These are phyloP conservation scores for Drosophila aldrichi DNA, from an alignment of 2,888 invertebrate genomes.

Conservation along the genomic window DNA sequence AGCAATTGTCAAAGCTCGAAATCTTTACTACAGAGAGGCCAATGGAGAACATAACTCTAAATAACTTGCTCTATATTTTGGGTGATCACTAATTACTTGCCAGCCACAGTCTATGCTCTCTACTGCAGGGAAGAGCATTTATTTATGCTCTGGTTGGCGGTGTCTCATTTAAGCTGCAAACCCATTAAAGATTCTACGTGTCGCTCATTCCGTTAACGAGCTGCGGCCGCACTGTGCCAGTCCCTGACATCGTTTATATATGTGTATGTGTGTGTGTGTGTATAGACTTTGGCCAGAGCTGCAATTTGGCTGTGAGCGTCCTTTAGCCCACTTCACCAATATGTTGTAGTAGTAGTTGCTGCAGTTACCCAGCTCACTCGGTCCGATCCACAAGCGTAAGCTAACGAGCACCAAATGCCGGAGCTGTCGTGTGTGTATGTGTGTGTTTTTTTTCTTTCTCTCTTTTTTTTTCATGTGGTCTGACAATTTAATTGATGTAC, in stretches of 20 bases:
- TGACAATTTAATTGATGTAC: slow-evolving; percentile 78
- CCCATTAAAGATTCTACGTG: slow-evolving; percentile 50
- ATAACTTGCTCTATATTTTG: slow-evolving; percentile 1
- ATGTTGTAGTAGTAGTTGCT: neutral
- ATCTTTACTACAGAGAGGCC: neutral
- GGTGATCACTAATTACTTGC: neutral
- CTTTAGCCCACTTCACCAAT: slow-evolving; percentile 53
- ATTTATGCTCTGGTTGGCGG: slow-evolving; percentile 18
- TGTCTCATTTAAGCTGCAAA: slow-evolving; percentile 29
- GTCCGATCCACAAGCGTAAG: slow-evolving; percentile 28
- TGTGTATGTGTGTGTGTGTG: slow-evolving; percentile 6
- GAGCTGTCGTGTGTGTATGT: slow-evolving; percentile 23
- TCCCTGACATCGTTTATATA: slow-evolving; percentile 62
- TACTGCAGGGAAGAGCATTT: neutral
- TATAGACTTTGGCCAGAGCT: slow-evolving; percentile 34
- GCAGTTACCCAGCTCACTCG: neutral
- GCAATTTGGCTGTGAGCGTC: slow-evolving; percentile 62
- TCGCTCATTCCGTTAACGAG: slow-evolving; percentile 56
- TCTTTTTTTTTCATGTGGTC: slow-evolving; percentile 40
- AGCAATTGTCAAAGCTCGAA: neutral
- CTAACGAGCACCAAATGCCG: slow-evolving; percentile 71
- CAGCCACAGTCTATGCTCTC: neutral
- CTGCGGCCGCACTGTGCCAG: slow-evolving; percentile 42
- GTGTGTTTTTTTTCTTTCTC: neutral
- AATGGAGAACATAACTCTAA: neutral